These are phyloP conservation scores for Antechinus flavipes DNA, from an alignment of 2,113 vertebrate genomes.

Conservation along the genomic window DNA sequence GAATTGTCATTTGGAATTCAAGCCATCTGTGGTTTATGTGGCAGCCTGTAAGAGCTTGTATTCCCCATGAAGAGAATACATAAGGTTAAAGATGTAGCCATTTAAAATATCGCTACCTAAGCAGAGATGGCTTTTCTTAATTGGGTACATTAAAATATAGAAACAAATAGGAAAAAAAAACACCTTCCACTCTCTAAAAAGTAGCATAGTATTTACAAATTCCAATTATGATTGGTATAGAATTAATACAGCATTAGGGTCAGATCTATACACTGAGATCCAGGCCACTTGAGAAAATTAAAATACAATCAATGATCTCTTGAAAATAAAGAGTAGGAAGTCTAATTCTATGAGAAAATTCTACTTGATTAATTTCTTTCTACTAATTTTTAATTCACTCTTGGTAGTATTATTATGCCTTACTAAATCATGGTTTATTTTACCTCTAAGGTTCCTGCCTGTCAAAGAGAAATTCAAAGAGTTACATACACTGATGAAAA, in stretches of 20 bases:
- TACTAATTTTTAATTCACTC: slow-evolving; percentile 19
- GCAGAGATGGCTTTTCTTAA: background rate
- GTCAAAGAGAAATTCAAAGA: slow-evolving; percentile 38
- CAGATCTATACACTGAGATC: background rate
- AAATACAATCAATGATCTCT: slow-evolving; percentile 35
- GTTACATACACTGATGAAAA: slow-evolving; percentile 12
- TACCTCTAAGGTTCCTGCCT: slow-evolving; percentile 10
- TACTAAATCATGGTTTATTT: slow-evolving; percentile 21
- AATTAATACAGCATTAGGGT: background rate
- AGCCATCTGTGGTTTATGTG: slow-evolving; percentile 1
- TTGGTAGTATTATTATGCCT: background rate
- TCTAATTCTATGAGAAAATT: background rate
- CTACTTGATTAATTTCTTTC: slow-evolving; percentile 34
- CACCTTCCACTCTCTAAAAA: background rate
- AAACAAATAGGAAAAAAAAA: background rate
- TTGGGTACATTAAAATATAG: background rate
- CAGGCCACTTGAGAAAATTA: background rate
- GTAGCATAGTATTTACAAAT: background rate
- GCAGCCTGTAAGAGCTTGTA: background rate
- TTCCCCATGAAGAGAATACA: background rate
- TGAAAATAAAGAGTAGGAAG: background rate
- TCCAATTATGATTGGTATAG: background rate
- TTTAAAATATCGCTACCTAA: slow-evolving; percentile 27
- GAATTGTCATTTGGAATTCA: background rate
- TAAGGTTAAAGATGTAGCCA: background rate